Evolutionary conservation across 2,797 vertebrate genomes (phyloP).

Genomic region (Zenarchopterus dispar): DNA sequence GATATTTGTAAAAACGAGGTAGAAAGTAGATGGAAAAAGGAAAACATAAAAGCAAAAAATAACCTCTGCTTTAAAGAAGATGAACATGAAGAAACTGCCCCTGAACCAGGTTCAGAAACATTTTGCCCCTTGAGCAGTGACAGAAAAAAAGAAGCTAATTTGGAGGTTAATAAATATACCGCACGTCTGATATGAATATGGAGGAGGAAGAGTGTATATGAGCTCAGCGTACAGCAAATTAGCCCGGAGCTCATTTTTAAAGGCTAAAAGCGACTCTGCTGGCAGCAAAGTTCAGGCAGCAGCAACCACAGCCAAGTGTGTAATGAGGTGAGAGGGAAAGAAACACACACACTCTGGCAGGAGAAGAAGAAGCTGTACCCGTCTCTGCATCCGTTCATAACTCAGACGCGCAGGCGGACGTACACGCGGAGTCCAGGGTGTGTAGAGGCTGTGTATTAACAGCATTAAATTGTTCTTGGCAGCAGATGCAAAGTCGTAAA

Average conservation of each 20-base stretch:
- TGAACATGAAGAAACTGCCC: too few relatives aligned
- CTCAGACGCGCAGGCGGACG: constrained; percentile 18
- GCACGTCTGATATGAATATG: constrained; percentile 63
- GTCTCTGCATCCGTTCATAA: constrained; percentile 13
- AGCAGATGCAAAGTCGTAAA: constrained; percentile 26
- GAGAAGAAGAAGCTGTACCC: constrained; percentile 31
- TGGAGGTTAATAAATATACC: constrained; percentile 40
- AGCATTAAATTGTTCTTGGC: constrained; percentile 60
- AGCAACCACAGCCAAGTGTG: constrained; percentile 71
- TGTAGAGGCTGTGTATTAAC: constrained; percentile 57
- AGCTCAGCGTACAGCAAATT: constrained; percentile 68
- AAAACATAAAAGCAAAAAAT: too few relatives aligned
- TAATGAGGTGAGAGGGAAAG: constrained; percentile 79
- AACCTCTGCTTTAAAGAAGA: too few relatives aligned
- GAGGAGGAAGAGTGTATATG: constrained; percentile 65
- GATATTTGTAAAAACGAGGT: too few relatives aligned
- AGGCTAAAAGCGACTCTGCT: constrained; percentile 66
- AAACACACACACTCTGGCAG: constrained; percentile 28
- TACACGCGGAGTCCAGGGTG: constrained; percentile 19
- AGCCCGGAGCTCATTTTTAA: constrained; percentile 71
- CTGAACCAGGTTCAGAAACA: too few relatives aligned
- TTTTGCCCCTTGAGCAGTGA: too few relatives aligned
- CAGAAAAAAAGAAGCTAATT: too few relatives aligned
- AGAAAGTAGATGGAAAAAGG: too few relatives aligned
- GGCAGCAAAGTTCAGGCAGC: constrained; percentile 73